Conservation (phyloP, 2,797 vertebrate genomes). For the Carcharodon carcharias region DNA sequence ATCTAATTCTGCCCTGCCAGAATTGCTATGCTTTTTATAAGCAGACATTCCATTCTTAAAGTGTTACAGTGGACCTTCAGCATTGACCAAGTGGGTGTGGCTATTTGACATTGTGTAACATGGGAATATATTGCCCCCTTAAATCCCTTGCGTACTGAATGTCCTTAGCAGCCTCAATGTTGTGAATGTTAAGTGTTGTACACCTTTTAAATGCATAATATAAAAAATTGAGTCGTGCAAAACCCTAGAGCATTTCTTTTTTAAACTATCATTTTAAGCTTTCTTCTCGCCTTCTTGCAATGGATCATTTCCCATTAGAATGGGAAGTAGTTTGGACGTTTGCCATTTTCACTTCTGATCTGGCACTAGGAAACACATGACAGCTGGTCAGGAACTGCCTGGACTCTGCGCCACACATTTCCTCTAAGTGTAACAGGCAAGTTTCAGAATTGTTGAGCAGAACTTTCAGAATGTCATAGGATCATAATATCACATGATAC, state of each 20-base stretch:
- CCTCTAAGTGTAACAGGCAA: not conserved
- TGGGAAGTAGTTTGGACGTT: not conserved
- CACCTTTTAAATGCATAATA: not conserved
- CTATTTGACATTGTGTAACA: not conserved
- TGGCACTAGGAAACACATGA: not conserved
- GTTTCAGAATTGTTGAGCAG: not conserved
- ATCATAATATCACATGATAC: too few species aligned
- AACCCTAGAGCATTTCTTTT: not conserved
- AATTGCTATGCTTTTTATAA: not conserved
- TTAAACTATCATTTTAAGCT: not conserved
- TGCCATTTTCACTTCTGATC: conserved; percentile 23
- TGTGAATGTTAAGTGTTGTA: not conserved
- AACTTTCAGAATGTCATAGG: not conserved
- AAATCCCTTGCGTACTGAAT: not conserved
- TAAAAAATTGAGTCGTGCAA: not conserved
- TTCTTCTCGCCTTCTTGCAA: not conserved
- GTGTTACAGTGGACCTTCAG: not conserved
- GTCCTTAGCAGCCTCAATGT: not conserved
- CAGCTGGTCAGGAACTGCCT: not conserved
- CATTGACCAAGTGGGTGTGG: not conserved
- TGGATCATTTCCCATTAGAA: not conserved
- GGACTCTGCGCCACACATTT: not conserved
- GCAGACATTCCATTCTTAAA: not conserved
- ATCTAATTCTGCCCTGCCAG: not conserved
- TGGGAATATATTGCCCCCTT: not conserved